Base-by-base conservation (phyloP, 2,888 invertebrate genomes). In the Cetonia aurata region DNA sequence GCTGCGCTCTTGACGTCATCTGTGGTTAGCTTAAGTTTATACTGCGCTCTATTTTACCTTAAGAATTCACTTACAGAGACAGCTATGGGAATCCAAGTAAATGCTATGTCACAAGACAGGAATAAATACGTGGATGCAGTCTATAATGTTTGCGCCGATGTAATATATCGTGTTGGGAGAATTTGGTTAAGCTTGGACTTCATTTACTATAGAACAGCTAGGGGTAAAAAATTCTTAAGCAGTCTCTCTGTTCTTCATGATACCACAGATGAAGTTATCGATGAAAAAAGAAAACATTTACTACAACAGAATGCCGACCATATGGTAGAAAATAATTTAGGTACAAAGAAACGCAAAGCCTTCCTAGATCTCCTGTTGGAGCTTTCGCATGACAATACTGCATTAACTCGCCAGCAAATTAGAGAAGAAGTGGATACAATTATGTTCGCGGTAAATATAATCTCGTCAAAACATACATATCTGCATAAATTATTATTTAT, bases 401-500 rank as follows among this genome's bases (percentile, higher is more conserved):
- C 65, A 41, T 72, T 80, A 10, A 77, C 74, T 12, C 77, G 79
- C 67, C 70, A 71, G 44, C 79, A 80, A 37, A 78, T 81, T 25
- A 72, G 80, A 69, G 80, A 81, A 75, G 80, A 81, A 74, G 80
- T 80, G 0, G 81, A 81, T 67, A 81, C 81, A 1, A 80, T 81
- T 69, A 79, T 81, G 79, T 80, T 80, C 73, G 81, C 79, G 74
- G 81, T 80, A 75, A 48, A 10, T 52, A 13, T 33, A 33, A n/a
- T 12, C 42, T 13, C 33, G 6, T 13, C 9, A 53, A 15, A 12
- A 46, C 37, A 46, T 42, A 15, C 19, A 25, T 44, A 12, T 25
- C 19, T 6, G 25, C n/a, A 8, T 15, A 56, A 12, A 6, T 10
- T 42, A 10, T 56, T 9, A 33, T 9, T 62, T 59, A 3, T 59